Base-by-base conservation (phyloP, 2,797 vertebrate species). In the Eulemur rubriventer region DNA sequence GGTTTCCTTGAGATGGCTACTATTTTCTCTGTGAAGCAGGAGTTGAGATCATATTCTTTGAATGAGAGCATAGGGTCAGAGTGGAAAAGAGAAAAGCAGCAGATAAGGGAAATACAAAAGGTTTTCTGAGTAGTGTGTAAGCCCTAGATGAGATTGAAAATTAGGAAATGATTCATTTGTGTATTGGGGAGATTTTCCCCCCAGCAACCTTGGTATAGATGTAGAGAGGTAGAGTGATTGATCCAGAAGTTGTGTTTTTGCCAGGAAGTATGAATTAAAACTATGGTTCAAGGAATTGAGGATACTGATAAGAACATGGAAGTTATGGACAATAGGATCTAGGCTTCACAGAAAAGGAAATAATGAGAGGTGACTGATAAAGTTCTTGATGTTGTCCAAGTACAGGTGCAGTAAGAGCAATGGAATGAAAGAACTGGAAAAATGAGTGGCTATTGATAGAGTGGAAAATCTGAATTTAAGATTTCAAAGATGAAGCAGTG, bases 401-500 rank as follows among this genome's bases (percentile, higher is more conserved):
- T 24, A 67, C 10, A 93, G 11, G 7, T 91, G 26, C 67, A 80
- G 70, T 59, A 69, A 91, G 26, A 76, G 73, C 9, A 69, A 48
- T 59, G 57, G 16, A 91, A 69, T 67, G 43, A 76, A 91, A 75
- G 6, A 72, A 67, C 13, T 88, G 59, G 59, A 55, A 55, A 70
- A 90, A 78, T 69, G 20, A 28, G 5, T 52, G 41, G 12, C 20
- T 72, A 14, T 48, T 28, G 30, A 79, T 46, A 55, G 14, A 67
- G 14, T 26, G 0, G 35, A 20, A 28, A 89, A 59, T 95, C 24
- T 69, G n/a, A 94, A 80, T 57, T 41, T 35, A 76, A 94, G 55
- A 87, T 87, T 86, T 81, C 73, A 92, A 48, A 92, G 35, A 90
- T 81, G 20, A 93, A 90, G 41, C 46, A 61, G 16, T 38, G 75